Evolutionary conservation across 1,140 invertebrate species (phyloP).

Genomic region (Maniola jurtina): DNA sequence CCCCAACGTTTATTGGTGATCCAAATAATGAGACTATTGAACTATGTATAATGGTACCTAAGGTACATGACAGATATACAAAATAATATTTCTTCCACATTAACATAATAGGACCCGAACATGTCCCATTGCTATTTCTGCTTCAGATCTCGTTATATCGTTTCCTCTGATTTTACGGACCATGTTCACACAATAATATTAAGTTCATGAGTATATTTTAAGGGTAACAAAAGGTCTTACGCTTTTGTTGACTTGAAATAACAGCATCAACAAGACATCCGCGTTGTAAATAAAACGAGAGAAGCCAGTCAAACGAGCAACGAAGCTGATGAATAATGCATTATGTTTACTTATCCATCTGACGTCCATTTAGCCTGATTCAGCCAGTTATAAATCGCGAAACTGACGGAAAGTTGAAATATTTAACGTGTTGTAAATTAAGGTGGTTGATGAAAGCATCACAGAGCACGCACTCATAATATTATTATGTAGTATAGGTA

Average conservation of each 20-base stretch:
- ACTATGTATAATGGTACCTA: too few species aligned
- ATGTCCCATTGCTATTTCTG: too few species aligned
- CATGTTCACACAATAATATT: too few species aligned
- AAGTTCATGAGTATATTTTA: neutral
- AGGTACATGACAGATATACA: too few species aligned
- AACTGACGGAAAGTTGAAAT: slow-evolving; percentile 8
- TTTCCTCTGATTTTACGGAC: too few species aligned
- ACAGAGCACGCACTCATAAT: too few species aligned
- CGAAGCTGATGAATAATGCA: slow-evolving; percentile 22
- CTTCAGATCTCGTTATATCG: too few species aligned
- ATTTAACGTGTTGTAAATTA: neutral
- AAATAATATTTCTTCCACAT: too few species aligned
- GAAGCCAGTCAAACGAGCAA: slow-evolving; percentile 19
- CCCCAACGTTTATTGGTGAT: too few species aligned
- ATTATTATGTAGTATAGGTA: too few species aligned
- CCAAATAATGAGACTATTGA: too few species aligned
- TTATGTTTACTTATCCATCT: neutral
- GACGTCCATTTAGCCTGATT: slow-evolving; percentile 2
- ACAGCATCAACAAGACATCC: neutral
- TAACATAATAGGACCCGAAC: too few species aligned
- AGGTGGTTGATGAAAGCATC: neutral
- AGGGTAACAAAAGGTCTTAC: neutral
- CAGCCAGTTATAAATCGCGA: neutral
- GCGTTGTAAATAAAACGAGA: slow-evolving; percentile 16
- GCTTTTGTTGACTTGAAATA: slow-evolving; percentile 1